Evolutionary conservation across 2,113 vertebrate species (phyloP).

Genomic region (Reinhardtius hippoglossoides): DNA sequence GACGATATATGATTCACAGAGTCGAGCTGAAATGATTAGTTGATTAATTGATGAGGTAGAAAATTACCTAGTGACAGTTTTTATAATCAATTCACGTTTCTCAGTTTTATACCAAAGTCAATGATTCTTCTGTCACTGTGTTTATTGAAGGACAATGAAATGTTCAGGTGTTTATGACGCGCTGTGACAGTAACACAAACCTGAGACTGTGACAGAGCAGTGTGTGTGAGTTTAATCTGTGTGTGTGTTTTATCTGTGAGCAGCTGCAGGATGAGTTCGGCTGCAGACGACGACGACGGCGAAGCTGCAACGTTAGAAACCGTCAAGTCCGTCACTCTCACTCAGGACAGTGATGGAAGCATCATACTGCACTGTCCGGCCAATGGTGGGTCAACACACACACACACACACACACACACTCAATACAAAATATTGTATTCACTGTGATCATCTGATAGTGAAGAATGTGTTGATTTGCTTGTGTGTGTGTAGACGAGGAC

Average conservation of each 20-base stretch:
- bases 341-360: conserved; percentile 93
- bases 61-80: too few relatives aligned
- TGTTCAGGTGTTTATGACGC: too few relatives aligned
- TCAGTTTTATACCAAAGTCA: too few relatives aligned
- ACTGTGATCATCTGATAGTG: too few relatives aligned
- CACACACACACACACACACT: conserved; percentile 27
- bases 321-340: conserved; percentile 92
- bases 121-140: too few relatives aligned
- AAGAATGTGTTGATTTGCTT: background rate
- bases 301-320: conserved; percentile 88
- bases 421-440: background rate
- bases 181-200: too few relatives aligned
- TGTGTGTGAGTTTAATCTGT: background rate
- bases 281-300: conserved; percentile 88
- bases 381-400: conserved; percentile 80
- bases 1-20: too few relatives aligned
- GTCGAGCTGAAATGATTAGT: too few relatives aligned
- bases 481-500: conserved; percentile 82
- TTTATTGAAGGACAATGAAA: too few relatives aligned
- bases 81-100: too few relatives aligned
- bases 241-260: background rate
- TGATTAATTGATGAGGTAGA: too few relatives aligned
- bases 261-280: conserved; percentile 94
- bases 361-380: conserved; percentile 94
- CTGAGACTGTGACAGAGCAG: too few relatives aligned